Evolutionary conservation across 2,113 vertebrate species (phyloP).

Genomic region (Malaclemys terrapin): DNA sequence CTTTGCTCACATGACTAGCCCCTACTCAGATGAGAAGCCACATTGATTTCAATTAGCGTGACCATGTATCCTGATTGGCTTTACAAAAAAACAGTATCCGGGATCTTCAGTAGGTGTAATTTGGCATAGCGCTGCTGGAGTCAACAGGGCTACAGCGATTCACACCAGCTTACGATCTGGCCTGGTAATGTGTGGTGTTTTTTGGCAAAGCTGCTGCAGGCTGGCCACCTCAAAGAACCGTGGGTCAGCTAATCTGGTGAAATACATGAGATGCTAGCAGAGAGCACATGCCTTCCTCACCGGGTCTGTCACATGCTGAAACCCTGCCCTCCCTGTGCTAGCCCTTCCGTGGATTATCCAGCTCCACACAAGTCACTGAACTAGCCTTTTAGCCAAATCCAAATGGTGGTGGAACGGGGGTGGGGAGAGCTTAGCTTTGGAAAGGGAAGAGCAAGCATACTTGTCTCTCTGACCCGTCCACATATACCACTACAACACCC

Average conservation of each 20-base stretch:
- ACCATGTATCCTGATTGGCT: not conserved
- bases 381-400: not conserved
- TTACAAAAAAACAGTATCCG: not conserved
- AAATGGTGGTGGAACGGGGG: not conserved
- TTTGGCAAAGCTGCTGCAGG: not conserved
- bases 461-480: not conserved
- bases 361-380: not conserved
- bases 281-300: not conserved
- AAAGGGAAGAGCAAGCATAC: not conserved
- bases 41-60: not conserved
- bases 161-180: not conserved
- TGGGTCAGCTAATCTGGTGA: not conserved
- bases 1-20: not conserved
- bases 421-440: not conserved
- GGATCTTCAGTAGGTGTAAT: not conserved
- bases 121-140: not conserved
- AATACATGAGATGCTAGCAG: not conserved
- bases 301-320: rapidly evolving
- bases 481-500: not conserved
- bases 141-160: not conserved
- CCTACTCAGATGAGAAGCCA: not conserved
- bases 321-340: not conserved
- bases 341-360: not conserved
- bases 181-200: not conserved
- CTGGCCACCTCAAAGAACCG: not conserved